Evolutionary conservation across 2,888 invertebrate genomes (phyloP).

Genomic region (Morpho helenor): DNA sequence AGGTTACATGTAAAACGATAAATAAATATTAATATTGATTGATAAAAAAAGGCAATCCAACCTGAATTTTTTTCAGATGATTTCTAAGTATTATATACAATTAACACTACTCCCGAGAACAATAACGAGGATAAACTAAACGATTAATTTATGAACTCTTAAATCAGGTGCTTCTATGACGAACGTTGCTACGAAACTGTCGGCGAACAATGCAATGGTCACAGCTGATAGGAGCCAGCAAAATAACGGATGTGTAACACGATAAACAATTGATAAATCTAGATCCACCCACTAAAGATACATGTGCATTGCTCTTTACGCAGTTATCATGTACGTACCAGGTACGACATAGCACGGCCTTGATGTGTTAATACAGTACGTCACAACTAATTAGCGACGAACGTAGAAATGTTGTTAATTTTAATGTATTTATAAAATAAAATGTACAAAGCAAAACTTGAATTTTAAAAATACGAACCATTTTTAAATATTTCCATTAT

Average conservation of each 20-base stretch:
- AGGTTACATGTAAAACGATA: too few species aligned
- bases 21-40: too few species aligned
- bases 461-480: slow-evolving; percentile 36
- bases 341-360: slow-evolving; percentile 69
- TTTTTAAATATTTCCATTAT: slow-evolving; percentile 55
- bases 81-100: too few species aligned
- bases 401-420: slow-evolving; percentile 8
- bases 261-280: slow-evolving; percentile 44
- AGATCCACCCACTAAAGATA: slow-evolving; percentile 60
- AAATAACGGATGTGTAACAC: slow-evolving; percentile 23
- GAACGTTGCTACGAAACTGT: slow-evolving; percentile 16
- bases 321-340: slow-evolving; percentile 49
- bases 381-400: slow-evolving; percentile 30
- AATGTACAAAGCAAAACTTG: too few species aligned
- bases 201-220: slow-evolving; percentile 1
- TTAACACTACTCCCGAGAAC: too few species aligned
- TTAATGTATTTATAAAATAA: too few species aligned
- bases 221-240: slow-evolving; percentile 15
- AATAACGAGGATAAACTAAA: too few species aligned
- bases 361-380: slow-evolving; percentile 68
- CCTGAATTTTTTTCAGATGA: too few species aligned
- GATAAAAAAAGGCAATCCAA: too few species aligned
- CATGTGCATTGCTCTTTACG: slow-evolving; percentile 38
- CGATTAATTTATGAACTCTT: slow-evolving; percentile 1
- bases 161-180: slow-evolving; percentile 8